Evolutionary conservation across 1,140 invertebrate genomes (phyloP), one percentile per base, ranked within the genome.

Genomic region (Listronotus oregonensis): DNA sequence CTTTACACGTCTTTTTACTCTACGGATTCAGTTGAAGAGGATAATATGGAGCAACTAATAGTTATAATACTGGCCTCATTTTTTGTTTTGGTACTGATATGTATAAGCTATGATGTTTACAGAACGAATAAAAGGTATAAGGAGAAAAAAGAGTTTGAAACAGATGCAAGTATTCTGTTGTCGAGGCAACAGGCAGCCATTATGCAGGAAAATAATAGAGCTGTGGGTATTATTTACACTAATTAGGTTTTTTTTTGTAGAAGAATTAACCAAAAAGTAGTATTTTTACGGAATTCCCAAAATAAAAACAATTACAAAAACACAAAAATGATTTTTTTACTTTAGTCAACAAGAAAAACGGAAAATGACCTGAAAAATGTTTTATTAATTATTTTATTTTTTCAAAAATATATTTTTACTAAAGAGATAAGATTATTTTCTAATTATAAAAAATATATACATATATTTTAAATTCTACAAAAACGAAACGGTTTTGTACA

Each of bases 1-100:
- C 82, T 87, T 0, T 93, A 92, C 75, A 88, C 89, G 72, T 88
- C 89, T 6, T 80, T 86, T 17, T 89, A 90, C 75, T 85, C 87
- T 5, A 85, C 87, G 66, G 84, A 86, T 6, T 87, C 89, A 8
- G 83, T 86, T 42, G 87, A 91, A 75, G 90, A 92, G 77, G 89
- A 92, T 70, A 87, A 86, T 46, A 87, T 88, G 0, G 83, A 82
- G 40, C 88, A 89, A 76, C 85, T 91, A 67, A 84, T 90, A 47
- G 90, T 91, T 69, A 88, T 90, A 67, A 85, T 84, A 1, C 79
- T 91, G 9, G 86, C 86, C 15, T 84, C 85, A 32, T 81, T 90
- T 42, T 90, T 90, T 77, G 79, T 89, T 27, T 78, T 85, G 12
- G 87, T 89, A 14, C 81, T 91, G 0, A 75, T 88, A 44, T 85